phyloP scores from a whole-genome alignment of 2,888 invertebrate species.

The Fragum whitleyi region DNA sequence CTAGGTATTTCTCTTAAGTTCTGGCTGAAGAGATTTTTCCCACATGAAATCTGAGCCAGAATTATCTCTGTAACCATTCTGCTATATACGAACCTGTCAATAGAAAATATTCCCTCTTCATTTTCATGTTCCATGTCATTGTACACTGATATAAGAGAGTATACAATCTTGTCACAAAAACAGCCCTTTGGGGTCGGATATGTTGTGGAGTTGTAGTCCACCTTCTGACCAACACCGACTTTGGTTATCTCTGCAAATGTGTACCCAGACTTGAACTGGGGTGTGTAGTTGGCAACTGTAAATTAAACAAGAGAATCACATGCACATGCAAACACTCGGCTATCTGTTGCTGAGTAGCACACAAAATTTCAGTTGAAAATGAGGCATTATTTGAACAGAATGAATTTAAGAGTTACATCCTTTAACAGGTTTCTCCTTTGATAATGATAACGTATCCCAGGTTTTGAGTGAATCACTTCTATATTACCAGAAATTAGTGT shows the following conservation, averaged over 20 bases:
- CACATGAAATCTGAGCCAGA: too few species aligned
- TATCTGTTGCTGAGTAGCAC: not conserved
- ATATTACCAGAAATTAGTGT: too few species aligned
- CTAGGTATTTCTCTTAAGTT: too few species aligned
- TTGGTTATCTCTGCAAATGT: conserved; percentile 39
- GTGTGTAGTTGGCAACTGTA: conserved; percentile 35
- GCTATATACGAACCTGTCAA: conserved; percentile 29
- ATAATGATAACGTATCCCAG: too few species aligned
- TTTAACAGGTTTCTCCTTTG: too few species aligned
- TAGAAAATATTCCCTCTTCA: conserved; percentile 32
- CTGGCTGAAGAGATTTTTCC: too few species aligned
- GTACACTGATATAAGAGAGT: conserved; percentile 29
- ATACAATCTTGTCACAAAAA: conserved; percentile 40
- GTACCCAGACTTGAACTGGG: conserved; percentile 37
- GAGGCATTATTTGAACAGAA: not conserved
- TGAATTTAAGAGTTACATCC: too few species aligned
- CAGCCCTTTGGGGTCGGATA: conserved; percentile 32
- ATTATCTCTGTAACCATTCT: too few species aligned
- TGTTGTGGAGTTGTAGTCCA: conserved; percentile 49
- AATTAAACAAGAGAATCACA: not conserved
- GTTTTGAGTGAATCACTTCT: too few species aligned
- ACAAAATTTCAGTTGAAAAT: not conserved
- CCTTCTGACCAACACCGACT: conserved; percentile 22
- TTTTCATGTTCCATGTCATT: conserved; percentile 30
- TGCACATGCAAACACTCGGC: not conserved